Evolutionary conservation across 2,888 invertebrate species (phyloP), one percentile per base, ranked within the genome.

Genomic region (Synergus laeviventris): DNA sequence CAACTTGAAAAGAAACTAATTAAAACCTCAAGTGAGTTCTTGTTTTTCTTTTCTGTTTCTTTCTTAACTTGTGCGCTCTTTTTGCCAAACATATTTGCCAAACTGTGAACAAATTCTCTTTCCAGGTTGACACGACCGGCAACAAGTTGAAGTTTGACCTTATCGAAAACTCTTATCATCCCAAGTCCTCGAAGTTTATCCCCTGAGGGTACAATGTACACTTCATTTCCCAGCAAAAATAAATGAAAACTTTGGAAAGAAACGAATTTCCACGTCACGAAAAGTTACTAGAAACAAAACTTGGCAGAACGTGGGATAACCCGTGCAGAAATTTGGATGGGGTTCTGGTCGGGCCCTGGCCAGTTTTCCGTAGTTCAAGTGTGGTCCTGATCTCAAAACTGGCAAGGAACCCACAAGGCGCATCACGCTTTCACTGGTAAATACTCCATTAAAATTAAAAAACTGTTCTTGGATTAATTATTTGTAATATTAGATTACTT

Each of bases 131-230:
- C n/a, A 16, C n/a, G n/a, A 36, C 31, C 36, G 16, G n/a, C n/a
- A 61, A 14, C 24, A 60, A 31, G 60, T 60, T 31, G 39, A 60
- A 60, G 60, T 60, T 60, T 60, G 24, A 60, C 14, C 21, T 56
- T 60, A 31, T 60, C 60, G 4, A 60, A 11, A 60, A 31, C 60
- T 18, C 60, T 60, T 31, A 31, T 31, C 21, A 24, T 21, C 21
- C 14, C 24, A 56, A 56, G 56, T 24, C 11, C 24, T 21, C 18
- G 12, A 60, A 60, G 60, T 60, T 60, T 8, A 60, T 31, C 24
- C 59, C 59, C 9, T 59, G 12, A 24, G 16, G 3, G 18, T 11
- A 59, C 59, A n/a, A 14, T 24, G 18, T 11, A 59, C 59, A n/a
- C 31, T 21, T 31, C 24, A 60, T 24, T 16, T 60, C 24, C 12